Evolutionary conservation across 2,113 vertebrate species (phyloP).

Genomic region (Stigmatopora argus): DNA sequence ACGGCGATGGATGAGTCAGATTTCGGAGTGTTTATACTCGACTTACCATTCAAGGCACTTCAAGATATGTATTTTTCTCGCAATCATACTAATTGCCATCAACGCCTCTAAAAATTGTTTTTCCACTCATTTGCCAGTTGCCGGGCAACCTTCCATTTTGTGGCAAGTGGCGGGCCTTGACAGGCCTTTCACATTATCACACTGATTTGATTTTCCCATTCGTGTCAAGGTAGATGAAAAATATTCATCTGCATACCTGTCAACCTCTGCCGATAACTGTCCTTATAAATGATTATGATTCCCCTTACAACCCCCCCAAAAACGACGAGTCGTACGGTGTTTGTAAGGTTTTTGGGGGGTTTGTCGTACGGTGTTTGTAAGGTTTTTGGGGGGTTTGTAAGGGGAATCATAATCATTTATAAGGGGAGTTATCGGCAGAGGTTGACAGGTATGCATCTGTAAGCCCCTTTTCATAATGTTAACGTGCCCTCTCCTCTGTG

Average conservation of each 20-base stretch:
- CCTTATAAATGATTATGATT: no score
- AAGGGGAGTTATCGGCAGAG: no score
- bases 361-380: no score
- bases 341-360: no score
- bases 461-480: background rate
- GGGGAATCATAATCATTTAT: no score
- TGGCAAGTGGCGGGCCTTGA: background rate
- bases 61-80: background rate
- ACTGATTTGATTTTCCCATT: background rate
- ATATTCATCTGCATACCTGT: no score
- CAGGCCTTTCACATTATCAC: background rate
- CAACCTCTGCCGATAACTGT: no score
- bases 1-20: background rate
- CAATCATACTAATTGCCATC: background rate
- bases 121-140: background rate
- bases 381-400: no score
- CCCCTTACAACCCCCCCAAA: no score
- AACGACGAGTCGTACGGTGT: no score
- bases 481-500: background rate
- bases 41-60: background rate
- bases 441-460: no score
- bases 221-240: background rate
- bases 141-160: background rate
- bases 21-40: no score
- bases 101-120: background rate